Percentiles rank a stretch among this genome's conserved stretches.
phyloP scores from a whole-genome alignment of 2,888 invertebrate species.

The Leucophora obtusa region DNA sequence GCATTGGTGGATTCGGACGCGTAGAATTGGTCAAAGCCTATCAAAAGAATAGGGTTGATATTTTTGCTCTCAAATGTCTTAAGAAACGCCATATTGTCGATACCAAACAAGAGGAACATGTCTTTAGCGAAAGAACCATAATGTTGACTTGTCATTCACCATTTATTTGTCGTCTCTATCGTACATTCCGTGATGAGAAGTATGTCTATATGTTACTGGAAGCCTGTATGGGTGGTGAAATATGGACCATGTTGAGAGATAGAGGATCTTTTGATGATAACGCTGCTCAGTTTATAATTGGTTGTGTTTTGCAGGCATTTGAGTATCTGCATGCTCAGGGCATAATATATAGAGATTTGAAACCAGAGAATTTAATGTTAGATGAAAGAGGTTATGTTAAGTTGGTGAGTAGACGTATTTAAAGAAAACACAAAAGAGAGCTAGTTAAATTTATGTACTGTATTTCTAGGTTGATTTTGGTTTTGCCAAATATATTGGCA shows the following conservation, averaged over 20 bases:
- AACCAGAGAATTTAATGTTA: conserved; percentile 95
- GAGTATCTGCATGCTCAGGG: conserved; percentile 92
- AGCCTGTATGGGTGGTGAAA: conserved; percentile 94
- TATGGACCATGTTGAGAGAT: conserved; percentile 94
- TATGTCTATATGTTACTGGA: conserved; percentile 97
- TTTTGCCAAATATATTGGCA: conserved; percentile 91
- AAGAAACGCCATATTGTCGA: conserved; percentile 94
- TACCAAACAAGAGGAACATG: conserved; percentile 93
- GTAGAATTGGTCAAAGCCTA: conserved; percentile 87
- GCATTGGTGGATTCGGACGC: conserved; percentile 95
- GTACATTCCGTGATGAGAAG: conserved; percentile 93
- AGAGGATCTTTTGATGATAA: conserved; percentile 90
- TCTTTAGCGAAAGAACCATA: conserved; percentile 91
- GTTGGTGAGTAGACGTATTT: conserved; percentile 83
- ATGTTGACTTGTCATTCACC: conserved; percentile 84
- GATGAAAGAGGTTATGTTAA: conserved; percentile 92
- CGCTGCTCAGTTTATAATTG: conserved; percentile 92
- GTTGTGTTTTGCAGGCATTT: conserved; percentile 95
- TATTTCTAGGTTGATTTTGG: conserved; percentile 89
- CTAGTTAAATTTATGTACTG: neutral
- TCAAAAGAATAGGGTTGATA: conserved; percentile 79
- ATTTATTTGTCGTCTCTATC: conserved; percentile 85
- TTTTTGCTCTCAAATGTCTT: conserved; percentile 92
- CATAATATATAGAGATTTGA: conserved; percentile 93
- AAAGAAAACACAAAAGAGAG: neutral